A percentile compares a stretch with the other conserved stretches of the same genome.
Conservation (phyloP, 2,888 invertebrate species). For the Nineta flava region DNA sequence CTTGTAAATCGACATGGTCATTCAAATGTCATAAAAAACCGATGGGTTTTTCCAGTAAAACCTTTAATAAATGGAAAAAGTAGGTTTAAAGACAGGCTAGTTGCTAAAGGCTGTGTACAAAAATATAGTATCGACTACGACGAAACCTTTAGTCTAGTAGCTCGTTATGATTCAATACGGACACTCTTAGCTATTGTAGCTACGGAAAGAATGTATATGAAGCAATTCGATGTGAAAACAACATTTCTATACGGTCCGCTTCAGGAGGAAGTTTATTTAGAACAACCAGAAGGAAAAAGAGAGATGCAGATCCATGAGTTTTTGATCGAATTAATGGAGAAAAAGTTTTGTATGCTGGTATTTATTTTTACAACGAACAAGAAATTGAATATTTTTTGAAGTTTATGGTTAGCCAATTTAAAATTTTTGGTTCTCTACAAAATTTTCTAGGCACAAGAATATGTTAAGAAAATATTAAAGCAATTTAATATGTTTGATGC, state of each 20-base stretch:
- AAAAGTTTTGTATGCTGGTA: too few species aligned
- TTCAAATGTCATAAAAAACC: constrained; percentile 16
- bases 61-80: constrained; percentile 12
- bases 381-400: too few species aligned
- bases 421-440: too few species aligned
- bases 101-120: constrained; percentile 17
- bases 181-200: constrained; percentile 15
- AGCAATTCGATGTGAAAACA: background rate
- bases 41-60: constrained; percentile 18
- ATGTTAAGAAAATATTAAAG: too few species aligned
- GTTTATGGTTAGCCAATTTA: too few species aligned
- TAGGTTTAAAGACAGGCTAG: constrained; percentile 14
- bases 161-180: constrained; percentile 14
- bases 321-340: too few species aligned
- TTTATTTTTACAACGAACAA: too few species aligned
- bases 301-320: too few species aligned
- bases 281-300: too few species aligned
- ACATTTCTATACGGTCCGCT: background rate
- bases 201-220: constrained; percentile 5
- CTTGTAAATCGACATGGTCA: constrained; percentile 13
- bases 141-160: constrained; percentile 19
- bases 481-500: too few species aligned
- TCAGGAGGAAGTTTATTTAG: too few species aligned
- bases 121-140: constrained; percentile 15
- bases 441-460: too few species aligned